Evolutionary conservation across 1,140 invertebrate species (phyloP).

Genomic region (Drosophila setifemur): DNA sequence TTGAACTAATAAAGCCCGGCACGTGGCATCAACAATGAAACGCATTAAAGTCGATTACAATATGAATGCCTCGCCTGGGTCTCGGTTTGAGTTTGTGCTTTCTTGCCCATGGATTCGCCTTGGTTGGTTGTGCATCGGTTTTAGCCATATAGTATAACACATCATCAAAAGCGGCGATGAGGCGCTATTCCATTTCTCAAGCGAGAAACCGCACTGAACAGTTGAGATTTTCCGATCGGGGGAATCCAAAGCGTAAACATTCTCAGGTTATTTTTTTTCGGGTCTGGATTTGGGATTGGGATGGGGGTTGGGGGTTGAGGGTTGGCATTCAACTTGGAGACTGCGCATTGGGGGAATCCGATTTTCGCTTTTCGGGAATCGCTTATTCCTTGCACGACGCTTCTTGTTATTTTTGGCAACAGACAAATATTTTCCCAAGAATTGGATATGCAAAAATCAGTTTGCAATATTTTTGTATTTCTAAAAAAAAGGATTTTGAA

Average conservation of each 20-base stretch:
- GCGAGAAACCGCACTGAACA: slow-evolving; percentile 41
- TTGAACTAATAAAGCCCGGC: slow-evolving; percentile 82
- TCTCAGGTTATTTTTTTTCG: slow-evolving; percentile 12
- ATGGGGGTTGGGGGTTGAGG: not conserved
- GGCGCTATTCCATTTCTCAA: slow-evolving; percentile 34
- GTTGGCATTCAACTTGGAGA: slow-evolving; percentile 4
- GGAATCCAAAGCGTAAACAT: slow-evolving; percentile 41
- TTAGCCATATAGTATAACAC: slow-evolving; percentile 47
- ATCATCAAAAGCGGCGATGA: slow-evolving; percentile 27
- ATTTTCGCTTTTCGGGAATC: slow-evolving; percentile 3
- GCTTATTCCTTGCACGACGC: slow-evolving; percentile 35
- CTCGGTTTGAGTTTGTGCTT: not conserved
- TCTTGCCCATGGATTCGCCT: slow-evolving; percentile 6
- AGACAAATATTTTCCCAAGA: slow-evolving; percentile 32
- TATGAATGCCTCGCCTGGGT: slow-evolving; percentile 61
- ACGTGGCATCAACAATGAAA: slow-evolving; percentile 83
- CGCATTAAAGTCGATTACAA: slow-evolving; percentile 83
- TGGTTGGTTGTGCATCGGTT: slow-evolving; percentile 16
- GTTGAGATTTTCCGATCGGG: slow-evolving; percentile 3
- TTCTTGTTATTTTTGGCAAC: slow-evolving; percentile 38
- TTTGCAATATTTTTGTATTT: not conserved
- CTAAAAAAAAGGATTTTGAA: too few relatives aligned
- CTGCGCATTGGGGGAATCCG: slow-evolving; percentile 27
- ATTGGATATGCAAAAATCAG: slow-evolving; percentile 20
- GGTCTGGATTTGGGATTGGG: not conserved